phyloP scores from a whole-genome alignment of 2,797 vertebrate genomes.

The Anableps anableps region DNA sequence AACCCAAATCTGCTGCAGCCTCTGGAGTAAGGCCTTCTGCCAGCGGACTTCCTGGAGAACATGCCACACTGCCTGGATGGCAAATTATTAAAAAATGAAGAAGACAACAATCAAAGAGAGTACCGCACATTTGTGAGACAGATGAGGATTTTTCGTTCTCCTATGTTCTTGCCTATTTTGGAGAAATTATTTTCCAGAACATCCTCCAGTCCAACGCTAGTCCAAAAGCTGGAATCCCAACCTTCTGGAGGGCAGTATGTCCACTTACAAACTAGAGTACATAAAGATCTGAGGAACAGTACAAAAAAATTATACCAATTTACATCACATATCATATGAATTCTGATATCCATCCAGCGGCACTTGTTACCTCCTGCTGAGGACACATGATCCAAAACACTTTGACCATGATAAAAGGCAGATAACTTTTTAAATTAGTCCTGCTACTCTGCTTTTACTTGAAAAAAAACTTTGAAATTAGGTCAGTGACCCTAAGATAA shows the following conservation, averaged over 20 bases:
- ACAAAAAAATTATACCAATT: background rate
- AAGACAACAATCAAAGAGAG: background rate
- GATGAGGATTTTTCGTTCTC: background rate
- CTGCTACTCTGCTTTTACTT: constrained; percentile 10
- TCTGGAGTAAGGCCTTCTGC: constrained; percentile 86
- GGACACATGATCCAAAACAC: background rate
- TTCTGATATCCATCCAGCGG: background rate
- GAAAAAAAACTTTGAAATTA: constrained; percentile 22
- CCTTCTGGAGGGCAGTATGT: constrained; percentile 88
- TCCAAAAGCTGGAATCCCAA: constrained; percentile 93
- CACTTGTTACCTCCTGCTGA: constrained; percentile 6
- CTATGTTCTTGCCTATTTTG: constrained; percentile 83
- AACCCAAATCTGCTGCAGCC: constrained; percentile 87
- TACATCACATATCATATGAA: too few species aligned
- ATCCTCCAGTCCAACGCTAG: constrained; percentile 87
- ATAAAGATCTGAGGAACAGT: constrained; percentile 85
- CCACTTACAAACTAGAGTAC: constrained; percentile 97
- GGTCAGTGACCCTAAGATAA: background rate
- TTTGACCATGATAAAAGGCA: background rate
- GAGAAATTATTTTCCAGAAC: constrained; percentile 85
- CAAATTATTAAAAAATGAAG: background rate
- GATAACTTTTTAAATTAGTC: background rate
- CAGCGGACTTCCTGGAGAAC: constrained; percentile 87
- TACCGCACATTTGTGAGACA: background rate
- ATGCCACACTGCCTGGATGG: constrained; percentile 83